Conservation (phyloP, 2,888 invertebrate species). For the Acrocyrtus sp. region DNA sequence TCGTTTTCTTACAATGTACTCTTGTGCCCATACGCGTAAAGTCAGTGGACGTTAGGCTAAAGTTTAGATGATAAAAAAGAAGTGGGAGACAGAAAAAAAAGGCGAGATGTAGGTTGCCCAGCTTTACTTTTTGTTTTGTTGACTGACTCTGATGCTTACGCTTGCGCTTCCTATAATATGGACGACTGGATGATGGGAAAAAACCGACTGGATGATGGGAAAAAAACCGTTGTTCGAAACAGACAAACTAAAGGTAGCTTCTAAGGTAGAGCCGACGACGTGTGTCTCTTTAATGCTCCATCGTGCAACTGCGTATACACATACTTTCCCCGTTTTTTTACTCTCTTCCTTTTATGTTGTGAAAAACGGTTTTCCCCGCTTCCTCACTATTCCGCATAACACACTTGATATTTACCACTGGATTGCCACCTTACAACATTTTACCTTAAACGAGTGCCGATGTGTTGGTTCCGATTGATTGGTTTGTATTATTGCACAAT, state of each 20-base stretch:
- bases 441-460: conserved; percentile 47
- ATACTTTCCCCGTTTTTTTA: too few relatives aligned
- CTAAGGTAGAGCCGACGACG: neutral
- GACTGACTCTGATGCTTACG: conserved; percentile 22
- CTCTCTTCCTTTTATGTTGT: conserved; percentile 12
- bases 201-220: conserved; percentile 3
- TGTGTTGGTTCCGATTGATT: conserved; percentile 54
- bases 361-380: conserved; percentile 1
- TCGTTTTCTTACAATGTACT: too few relatives aligned
- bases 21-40: too few relatives aligned
- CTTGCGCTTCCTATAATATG: conserved; percentile 21
- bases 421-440: conserved; percentile 30
- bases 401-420: conserved; percentile 28
- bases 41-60: neutral
- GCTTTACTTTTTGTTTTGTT: conserved; percentile 30
- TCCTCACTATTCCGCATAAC: conserved; percentile 1
- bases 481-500: conserved; percentile 36
- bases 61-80: conserved; percentile 20
- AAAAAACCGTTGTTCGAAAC: neutral
- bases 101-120: conserved; percentile 16
- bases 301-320: neutral
- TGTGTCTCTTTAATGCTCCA: neutral
- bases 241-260: neutral
- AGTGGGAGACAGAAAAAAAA: conserved; percentile 18
- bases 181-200: conserved; percentile 3